Evolutionary conservation across 2,888 invertebrate genomes (phyloP), one percentile per base, ranked within the genome.

Genomic region (Tyria jacobaeae): DNA sequence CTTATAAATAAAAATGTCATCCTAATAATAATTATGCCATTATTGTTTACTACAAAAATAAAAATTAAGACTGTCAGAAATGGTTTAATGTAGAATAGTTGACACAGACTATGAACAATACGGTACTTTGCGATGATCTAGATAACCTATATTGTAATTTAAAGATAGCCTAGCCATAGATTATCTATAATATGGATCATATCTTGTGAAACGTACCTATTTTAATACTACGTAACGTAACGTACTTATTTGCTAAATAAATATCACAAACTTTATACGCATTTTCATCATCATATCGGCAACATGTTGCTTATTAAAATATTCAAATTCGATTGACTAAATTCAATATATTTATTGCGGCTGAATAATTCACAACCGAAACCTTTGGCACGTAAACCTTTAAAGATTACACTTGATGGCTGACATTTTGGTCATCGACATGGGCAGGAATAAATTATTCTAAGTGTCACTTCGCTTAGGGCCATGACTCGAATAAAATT

Each of bases 401-500:
- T n/a, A 49, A 54, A 44, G 60, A 50, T 60, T 50, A 55, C 41
- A 41, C 34, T 60, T 50, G 44, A 34, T n/a, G 39, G 15, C 9
- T 39, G n/a, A 52, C 27, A 47, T 27, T 62, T 61, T 41, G 44
- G 60, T 62, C 60, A 69, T 70, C 51, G 44, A 51, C 64, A 55
- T 44, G 60, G 41, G 60, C 62, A 55, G 27, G 50, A 66, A 76
- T 75, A 76, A 76, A 80, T 81, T 75, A 75, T 77, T 75, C 71
- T 72, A 73, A 77, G 63, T 72, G 74, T 80, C 76, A 75, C 76
- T 73, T 75, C 65, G 66, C 66, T 70, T n/a, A 47, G 14, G 69
- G 67, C 67, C 70, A 72, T 70, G 77, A 72, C 69, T 62, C 67
- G 77, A 81, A 80, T 80, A 79, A 73, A 71, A 72, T 79, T 79